These are phyloP conservation scores for Cossypha heuglini DNA, from an alignment of 2,797 vertebrate genomes.

Conservation along the genomic window DNA sequence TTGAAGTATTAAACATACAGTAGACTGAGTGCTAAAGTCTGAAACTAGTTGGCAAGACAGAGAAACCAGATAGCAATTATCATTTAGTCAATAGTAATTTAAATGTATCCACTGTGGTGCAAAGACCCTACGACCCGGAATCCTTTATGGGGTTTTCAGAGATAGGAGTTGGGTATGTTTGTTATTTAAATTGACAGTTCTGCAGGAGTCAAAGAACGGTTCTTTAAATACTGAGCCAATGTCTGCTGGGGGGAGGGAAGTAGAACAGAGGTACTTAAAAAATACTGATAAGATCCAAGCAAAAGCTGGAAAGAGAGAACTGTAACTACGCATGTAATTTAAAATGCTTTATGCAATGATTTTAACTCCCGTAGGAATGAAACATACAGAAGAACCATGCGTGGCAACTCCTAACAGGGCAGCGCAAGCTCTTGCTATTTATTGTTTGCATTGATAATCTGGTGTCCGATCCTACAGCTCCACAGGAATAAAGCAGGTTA, in stretches of 20 bases:
- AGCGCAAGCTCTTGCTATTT: background rate
- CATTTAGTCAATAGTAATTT: slow-evolving; percentile 63
- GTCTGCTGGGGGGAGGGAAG: background rate
- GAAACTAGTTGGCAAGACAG: slow-evolving; percentile 24
- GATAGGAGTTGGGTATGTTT: background rate
- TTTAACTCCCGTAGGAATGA: background rate
- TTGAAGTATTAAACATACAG: slow-evolving; percentile 33
- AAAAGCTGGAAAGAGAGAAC: background rate
- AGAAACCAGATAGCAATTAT: slow-evolving; percentile 61
- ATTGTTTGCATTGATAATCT: background rate
- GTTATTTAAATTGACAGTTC: slow-evolving; percentile 9
- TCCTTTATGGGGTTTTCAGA: slow-evolving; percentile 5
- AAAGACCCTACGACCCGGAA: slow-evolving; percentile 8
- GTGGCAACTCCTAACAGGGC: background rate
- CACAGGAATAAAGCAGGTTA: background rate
- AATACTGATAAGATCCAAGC: background rate
- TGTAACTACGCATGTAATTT: slow-evolving; percentile 24
- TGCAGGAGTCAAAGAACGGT: background rate
- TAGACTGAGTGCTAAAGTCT: slow-evolving; percentile 23
- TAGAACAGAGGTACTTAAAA: background rate
- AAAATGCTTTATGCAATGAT: background rate
- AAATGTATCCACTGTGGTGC: slow-evolving; percentile 43
- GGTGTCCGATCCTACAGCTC: background rate
- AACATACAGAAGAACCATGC: background rate
- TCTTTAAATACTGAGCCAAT: background rate